These are phyloP conservation scores for Microcebus griseorufus DNA, from an alignment of 2,113 vertebrate species.

Conservation along the genomic window DNA sequence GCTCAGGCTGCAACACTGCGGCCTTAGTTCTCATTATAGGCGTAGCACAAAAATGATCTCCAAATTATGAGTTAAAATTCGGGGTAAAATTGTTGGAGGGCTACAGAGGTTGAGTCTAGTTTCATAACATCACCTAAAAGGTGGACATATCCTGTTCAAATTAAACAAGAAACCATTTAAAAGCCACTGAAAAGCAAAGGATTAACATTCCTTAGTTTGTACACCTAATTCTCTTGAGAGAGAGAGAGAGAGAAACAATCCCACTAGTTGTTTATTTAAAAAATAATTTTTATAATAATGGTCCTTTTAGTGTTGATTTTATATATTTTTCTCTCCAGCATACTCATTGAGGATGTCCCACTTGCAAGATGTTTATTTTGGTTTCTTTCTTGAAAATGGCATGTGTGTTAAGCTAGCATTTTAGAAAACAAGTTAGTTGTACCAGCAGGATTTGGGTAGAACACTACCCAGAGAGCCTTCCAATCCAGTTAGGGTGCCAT, in stretches of 20 bases:
- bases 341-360: neutral
- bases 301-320: neutral
- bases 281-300: neutral
- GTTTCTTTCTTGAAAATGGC: slow-evolving; percentile 47
- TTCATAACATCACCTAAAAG: slow-evolving; percentile 18
- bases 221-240: neutral
- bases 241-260: neutral
- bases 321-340: neutral
- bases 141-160: slow-evolving; percentile 43
- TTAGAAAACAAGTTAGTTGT: neutral
- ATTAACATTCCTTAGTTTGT: slow-evolving; percentile 54
- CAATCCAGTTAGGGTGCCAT: neutral
- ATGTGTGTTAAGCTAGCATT: slow-evolving; percentile 7
- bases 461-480: neutral
- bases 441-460: neutral
- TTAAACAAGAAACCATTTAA: slow-evolving; percentile 35
- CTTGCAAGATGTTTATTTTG: slow-evolving; percentile 36
- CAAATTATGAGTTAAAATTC: neutral
- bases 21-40: neutral
- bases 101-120: neutral
- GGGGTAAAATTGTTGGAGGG: neutral
- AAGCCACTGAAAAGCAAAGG: slow-evolving; percentile 36
- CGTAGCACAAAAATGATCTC: neutral
- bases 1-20: neutral
- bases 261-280: neutral